Conservation (phyloP, 2,797 vertebrate genomes). For the Cephalopachus bancanus region DNA sequence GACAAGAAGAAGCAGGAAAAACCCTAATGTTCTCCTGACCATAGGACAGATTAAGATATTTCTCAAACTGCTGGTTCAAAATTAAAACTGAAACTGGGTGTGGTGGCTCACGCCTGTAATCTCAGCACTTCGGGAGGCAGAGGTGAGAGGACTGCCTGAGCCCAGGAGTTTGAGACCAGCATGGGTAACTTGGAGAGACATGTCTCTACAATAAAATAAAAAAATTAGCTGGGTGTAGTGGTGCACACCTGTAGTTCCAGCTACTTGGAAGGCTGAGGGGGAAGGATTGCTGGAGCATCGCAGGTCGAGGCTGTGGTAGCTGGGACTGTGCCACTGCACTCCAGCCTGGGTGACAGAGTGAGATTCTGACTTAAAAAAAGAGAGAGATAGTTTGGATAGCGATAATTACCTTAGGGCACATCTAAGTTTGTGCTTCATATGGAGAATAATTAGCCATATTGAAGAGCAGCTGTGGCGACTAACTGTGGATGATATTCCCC, state of each 20-base stretch:
- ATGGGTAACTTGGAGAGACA: no score
- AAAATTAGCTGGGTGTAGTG: not conserved
- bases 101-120: not conserved
- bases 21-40: not conserved
- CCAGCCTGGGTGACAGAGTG: not conserved
- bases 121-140: not conserved
- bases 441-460: not conserved
- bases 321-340: no score
- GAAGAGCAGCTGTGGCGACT: no score
- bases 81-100: not conserved
- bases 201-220: no score
- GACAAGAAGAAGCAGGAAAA: not conserved
- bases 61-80: not conserved
- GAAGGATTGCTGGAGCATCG: not conserved
- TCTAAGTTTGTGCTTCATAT: not conserved
- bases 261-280: not conserved
- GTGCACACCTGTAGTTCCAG: not conserved
- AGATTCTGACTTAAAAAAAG: not conserved
- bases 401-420: not conserved
- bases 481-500: rapidly evolving
- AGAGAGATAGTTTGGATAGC: not conserved
- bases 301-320: not conserved
- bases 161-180: no score
- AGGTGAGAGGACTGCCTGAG: not conserved
- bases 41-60: not conserved